Conservation (phyloP, 2,797 vertebrate species). For the Eulemur mongoz region DNA sequence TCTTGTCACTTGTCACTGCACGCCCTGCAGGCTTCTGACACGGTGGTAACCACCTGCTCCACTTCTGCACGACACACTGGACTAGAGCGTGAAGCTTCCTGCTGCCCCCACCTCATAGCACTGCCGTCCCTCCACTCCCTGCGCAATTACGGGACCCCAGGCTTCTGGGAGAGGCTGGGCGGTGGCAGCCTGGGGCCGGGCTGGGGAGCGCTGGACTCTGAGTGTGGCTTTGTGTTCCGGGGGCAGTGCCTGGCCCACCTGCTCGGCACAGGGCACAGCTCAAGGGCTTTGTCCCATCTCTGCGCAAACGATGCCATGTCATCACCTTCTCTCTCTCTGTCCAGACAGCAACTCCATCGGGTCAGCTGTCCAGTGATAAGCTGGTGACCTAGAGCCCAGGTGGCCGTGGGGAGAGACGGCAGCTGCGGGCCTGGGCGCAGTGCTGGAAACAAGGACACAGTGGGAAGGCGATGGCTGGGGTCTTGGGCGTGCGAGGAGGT, state of each 20-base stretch:
- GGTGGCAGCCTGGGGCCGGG: background rate
- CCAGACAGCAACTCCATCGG: background rate
- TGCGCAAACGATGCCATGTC: background rate
- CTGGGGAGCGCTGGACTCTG: background rate
- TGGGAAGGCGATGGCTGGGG: too few relatives aligned
- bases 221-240: background rate
- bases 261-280: too few relatives aligned
- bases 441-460: too few relatives aligned
- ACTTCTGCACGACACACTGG: too few relatives aligned
- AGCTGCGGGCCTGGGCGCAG: too few relatives aligned
- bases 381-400: background rate
- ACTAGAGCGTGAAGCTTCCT: too few relatives aligned
- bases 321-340: background rate
- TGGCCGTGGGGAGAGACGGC: background rate
- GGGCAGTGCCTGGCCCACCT: background rate
- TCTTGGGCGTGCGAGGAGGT: background rate
- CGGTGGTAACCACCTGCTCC: too few relatives aligned
- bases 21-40: too few relatives aligned
- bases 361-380: background rate
- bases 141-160: too few relatives aligned
- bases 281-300: background rate
- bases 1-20: too few relatives aligned
- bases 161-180: fast-evolving
- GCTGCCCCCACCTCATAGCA: fast-evolving
- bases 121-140: background rate